Evolutionary conservation across 2,113 vertebrate species (phyloP).

Genomic region (Oncorhynchus mykiss): DNA sequence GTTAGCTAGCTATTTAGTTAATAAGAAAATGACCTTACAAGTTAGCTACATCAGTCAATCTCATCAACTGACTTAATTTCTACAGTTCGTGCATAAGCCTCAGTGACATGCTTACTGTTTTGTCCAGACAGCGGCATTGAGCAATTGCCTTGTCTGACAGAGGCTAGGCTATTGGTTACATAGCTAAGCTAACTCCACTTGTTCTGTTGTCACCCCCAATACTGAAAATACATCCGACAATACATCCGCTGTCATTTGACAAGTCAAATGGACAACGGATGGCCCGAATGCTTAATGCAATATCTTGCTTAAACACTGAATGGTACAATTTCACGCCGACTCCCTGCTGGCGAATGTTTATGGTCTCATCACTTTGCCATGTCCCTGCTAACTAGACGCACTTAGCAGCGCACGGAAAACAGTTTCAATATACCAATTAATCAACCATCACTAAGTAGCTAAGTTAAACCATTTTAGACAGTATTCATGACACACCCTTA

Average conservation of each 20-base stretch:
- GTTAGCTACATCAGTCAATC: too few relatives aligned
- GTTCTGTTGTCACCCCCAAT: constrained; percentile 37
- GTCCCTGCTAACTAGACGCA: constrained; percentile 46
- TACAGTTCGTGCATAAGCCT: too few relatives aligned
- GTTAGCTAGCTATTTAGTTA: too few relatives aligned
- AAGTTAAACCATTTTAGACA: background rate
- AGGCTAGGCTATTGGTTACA: background rate
- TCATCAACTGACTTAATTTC: too few relatives aligned
- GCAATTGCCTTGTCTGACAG: too few relatives aligned
- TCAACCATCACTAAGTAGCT: background rate
- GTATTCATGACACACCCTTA: constrained; percentile 10
- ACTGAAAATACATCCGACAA: constrained; percentile 34
- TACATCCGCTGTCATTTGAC: constrained; percentile 50
- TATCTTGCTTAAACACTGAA: background rate
- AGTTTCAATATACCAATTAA: constrained; percentile 14
- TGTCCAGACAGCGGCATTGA: too few relatives aligned
- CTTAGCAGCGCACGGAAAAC: constrained; percentile 13
- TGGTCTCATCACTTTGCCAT: constrained; percentile 61
- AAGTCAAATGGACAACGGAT: constrained; percentile 46
- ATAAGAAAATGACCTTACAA: too few relatives aligned
- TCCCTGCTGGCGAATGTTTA: constrained; percentile 20
- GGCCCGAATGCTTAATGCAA: constrained; percentile 3
- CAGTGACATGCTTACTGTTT: too few relatives aligned
- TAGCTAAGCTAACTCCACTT: constrained; percentile 16
- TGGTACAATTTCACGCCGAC: background rate